Base-by-base conservation (phyloP, 2,888 invertebrate genomes). In the Drosophila prostipennis region DNA sequence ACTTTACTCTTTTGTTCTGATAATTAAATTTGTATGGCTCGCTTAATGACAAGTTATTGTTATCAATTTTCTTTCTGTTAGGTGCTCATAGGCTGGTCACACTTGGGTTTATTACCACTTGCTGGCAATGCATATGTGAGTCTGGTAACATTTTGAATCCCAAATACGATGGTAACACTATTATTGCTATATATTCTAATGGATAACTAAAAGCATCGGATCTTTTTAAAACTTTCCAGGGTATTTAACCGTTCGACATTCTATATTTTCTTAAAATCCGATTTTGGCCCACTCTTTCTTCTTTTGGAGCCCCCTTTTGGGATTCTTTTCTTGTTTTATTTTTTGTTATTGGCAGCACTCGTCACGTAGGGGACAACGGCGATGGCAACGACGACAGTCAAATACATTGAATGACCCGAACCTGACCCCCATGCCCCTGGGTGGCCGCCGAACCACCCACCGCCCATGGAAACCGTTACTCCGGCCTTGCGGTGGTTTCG, bases 381-480 rank as follows among this genome's bases (percentile, higher is more conserved):
- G 37, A 40, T 60, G 59, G 53, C 71, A 52, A 49, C 36, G 53
- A 51, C 57, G 68, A 46, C 74, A 72, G 72, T 63, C 74, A 60
- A 73, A 73, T 74, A 73, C 72, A 71, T 71, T 52, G 71, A 56
- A 51, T 71, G 72, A 71, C 71, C 71, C 72, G 55, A 72, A 54
- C 51, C 65, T 39, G 71, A 65, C 49, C 65, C 72, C 48, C 34
- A 46, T n/a, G 37, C 37, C 19, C 60, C 32, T 26, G 16, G 26
- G 40, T 14, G 16, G 23, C 23, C 5, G 40, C 40, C 42, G 29
- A 34, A 10, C 11, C 23, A 13, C 37, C 11, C 34, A 10, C 13
- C 23, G 13, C 26, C 45, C 19, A 32, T 45, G 43, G 53, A 42
- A 14, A 16, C 51, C 32, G 29, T 16, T 45, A 13, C 36, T 32